Conservation (phyloP, 2,888 invertebrate species). For the Agrilus biguttatus region DNA sequence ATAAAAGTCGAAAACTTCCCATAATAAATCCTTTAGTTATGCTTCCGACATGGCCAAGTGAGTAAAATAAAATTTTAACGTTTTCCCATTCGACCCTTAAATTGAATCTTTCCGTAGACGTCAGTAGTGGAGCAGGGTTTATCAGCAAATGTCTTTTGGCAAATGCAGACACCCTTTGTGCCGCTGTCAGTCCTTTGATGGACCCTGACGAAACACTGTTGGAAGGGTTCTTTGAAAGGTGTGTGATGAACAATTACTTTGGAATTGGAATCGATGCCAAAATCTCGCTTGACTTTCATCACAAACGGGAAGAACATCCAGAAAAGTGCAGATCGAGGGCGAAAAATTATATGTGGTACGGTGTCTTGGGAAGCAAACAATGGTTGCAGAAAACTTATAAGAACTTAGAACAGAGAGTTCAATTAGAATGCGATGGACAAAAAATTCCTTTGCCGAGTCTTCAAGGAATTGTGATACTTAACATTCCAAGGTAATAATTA, state of each 20-base stretch:
- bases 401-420: conserved; percentile 89
- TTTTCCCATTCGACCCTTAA: conserved; percentile 1
- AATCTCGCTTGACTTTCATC: conserved; percentile 91
- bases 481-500: conserved; percentile 76
- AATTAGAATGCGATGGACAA: conserved; percentile 91
- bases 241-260: conserved; percentile 98
- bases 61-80: conserved; percentile 18
- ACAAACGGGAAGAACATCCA: conserved; percentile 92
- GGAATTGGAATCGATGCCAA: conserved; percentile 98
- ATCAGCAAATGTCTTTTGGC: conserved; percentile 91
- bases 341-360: conserved; percentile 94
- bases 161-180: conserved; percentile 91
- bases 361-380: conserved; percentile 66
- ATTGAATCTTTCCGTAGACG: conserved; percentile 32
- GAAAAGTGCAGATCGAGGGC: conserved; percentile 90
- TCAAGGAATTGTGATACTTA: conserved; percentile 92
- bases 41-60: conserved; percentile 78
- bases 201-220: conserved; percentile 78
- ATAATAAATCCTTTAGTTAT: conserved; percentile 83
- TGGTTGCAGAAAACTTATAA: conserved; percentile 84
- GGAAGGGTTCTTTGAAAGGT: conserved; percentile 83
- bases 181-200: conserved; percentile 90
- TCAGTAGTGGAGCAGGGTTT: conserved; percentile 64
- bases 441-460: conserved; percentile 88
- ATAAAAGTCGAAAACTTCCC: conserved; percentile 55